phyloP scores from a whole-genome alignment of 2,797 vertebrate genomes.

The Saxicola maurus region DNA sequence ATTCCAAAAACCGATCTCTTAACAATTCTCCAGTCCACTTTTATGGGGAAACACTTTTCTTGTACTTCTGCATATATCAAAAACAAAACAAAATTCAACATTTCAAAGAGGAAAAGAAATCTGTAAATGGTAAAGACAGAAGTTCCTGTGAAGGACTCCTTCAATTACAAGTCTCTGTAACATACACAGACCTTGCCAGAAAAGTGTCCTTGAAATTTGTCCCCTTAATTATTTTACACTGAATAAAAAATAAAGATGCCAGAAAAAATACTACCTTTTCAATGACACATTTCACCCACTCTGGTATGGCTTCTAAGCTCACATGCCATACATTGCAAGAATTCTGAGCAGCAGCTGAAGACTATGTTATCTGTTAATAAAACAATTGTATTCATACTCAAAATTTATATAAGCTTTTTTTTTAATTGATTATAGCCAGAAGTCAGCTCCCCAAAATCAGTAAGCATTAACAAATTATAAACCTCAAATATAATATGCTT shows the following conservation, averaged over 20 bases:
- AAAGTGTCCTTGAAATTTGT: neutral
- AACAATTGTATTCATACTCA: neutral
- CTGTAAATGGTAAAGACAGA: neutral
- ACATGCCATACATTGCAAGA: slow-evolving; percentile 62
- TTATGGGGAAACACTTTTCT: neutral
- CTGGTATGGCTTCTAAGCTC: slow-evolving; percentile 63
- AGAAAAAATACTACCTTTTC: slow-evolving; percentile 59
- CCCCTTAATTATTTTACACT: neutral
- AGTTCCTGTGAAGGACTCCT: neutral
- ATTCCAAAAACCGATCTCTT: neutral
- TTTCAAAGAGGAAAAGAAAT: neutral
- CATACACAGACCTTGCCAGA: neutral
- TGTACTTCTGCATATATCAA: neutral
- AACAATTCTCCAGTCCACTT: neutral
- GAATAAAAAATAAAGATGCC: neutral
- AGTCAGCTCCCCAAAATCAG: neutral
- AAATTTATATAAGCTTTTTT: neutral
- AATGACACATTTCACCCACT: slow-evolving; percentile 58
- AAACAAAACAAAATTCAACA: neutral
- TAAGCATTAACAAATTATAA: neutral
- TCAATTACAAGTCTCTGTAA: neutral
- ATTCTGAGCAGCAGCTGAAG: slow-evolving; percentile 8
- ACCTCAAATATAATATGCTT: neutral
- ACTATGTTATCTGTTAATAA: slow-evolving; percentile 24
- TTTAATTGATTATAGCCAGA: neutral